A percentile compares a stretch with the other conserved stretches of the same genome.
Conservation (phyloP, 2,888 invertebrate species). For the Molanna angustata region DNA sequence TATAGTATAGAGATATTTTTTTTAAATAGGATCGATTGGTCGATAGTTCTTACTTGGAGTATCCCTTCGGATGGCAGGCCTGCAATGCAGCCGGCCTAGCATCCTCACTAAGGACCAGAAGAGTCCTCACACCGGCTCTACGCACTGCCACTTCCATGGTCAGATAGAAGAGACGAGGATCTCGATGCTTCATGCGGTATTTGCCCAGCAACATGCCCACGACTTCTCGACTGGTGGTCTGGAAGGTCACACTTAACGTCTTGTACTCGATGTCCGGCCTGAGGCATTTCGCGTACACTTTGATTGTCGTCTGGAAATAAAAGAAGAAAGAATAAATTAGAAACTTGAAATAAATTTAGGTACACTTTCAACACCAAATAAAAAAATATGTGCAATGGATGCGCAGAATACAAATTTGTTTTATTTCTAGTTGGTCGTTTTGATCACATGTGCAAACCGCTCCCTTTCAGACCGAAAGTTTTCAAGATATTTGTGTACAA, state of each 20-base stretch:
- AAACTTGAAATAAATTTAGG: too few species aligned
- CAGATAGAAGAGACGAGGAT: slow-evolving; percentile 88
- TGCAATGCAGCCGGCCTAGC: slow-evolving; percentile 88
- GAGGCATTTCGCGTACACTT: slow-evolving; percentile 85
- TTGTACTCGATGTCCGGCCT: slow-evolving; percentile 95
- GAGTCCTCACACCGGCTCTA: slow-evolving; percentile 77
- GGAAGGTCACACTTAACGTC: slow-evolving; percentile 85
- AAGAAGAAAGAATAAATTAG: slow-evolving; percentile 34
- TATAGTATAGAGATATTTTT: too few species aligned
- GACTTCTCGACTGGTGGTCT: slow-evolving; percentile 85
- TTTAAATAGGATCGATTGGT: too few species aligned
- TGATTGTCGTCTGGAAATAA: slow-evolving; percentile 79
- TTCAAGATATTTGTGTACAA: too few species aligned
- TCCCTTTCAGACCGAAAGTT: too few species aligned
- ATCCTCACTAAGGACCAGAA: slow-evolving; percentile 82
- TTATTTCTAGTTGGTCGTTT: too few species aligned
- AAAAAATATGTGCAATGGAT: too few species aligned
- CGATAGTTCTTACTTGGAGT: slow-evolving; percentile 78
- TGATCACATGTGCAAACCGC: too few species aligned
- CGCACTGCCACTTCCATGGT: slow-evolving; percentile 92
- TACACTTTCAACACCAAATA: too few species aligned
- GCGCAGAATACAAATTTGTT: too few species aligned
- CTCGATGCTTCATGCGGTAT: slow-evolving; percentile 87
- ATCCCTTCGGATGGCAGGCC: slow-evolving; percentile 91
- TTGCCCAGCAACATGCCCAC: slow-evolving; percentile 82